These are phyloP conservation scores for Vicugna pacos DNA, from an alignment of 2,113 vertebrate genomes.

Conservation along the genomic window DNA sequence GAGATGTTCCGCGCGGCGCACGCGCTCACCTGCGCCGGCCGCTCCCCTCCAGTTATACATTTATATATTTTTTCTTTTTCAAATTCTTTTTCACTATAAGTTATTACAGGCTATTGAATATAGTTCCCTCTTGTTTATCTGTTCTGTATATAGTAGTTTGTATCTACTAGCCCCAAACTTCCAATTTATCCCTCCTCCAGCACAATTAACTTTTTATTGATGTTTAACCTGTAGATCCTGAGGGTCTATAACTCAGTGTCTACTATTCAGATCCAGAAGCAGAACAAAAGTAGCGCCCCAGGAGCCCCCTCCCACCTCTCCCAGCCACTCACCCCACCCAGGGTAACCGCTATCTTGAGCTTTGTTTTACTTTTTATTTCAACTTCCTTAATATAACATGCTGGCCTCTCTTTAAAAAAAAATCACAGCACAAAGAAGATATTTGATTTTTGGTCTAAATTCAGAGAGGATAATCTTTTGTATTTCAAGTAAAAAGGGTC, in stretches of 20 bases:
- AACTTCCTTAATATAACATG: conserved; percentile 63
- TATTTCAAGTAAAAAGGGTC: background rate
- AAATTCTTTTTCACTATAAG: too few relatives aligned
- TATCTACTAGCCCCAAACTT: too few relatives aligned
- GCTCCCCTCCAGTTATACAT: background rate
- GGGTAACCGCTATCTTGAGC: background rate
- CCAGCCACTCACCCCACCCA: background rate
- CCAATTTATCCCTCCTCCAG: too few relatives aligned
- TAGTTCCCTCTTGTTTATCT: too few relatives aligned
- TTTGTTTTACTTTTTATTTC: conserved; percentile 66
- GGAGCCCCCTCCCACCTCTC: background rate
- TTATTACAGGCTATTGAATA: too few relatives aligned
- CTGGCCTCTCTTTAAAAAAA: background rate
- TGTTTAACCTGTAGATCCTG: background rate
- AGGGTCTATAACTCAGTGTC: background rate
- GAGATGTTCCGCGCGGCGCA: fast-evolving
- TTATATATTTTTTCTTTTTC: too few relatives aligned
- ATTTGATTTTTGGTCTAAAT: background rate
- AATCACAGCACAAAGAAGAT: background rate
- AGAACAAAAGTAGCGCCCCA: background rate
- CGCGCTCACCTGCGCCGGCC: background rate
- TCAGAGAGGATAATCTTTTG: background rate
- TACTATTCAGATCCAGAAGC: background rate
- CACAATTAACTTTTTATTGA: background rate
- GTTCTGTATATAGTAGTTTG: too few relatives aligned